Evolutionary conservation across 2,888 invertebrate species (phyloP).

Genomic region (Laothoe populi): DNA sequence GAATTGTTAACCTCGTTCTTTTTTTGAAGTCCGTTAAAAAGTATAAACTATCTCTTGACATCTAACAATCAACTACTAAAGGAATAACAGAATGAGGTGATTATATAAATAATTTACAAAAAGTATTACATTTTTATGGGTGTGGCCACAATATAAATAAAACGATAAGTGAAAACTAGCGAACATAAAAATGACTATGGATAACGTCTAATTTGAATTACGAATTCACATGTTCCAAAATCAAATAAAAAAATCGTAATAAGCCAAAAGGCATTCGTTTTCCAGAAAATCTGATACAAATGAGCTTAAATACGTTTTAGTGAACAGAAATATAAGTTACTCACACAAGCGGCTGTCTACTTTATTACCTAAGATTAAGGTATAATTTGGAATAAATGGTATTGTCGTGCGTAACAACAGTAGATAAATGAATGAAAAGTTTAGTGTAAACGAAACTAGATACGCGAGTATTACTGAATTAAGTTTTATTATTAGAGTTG

Average conservation of each 20-base stretch:
- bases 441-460: slow-evolving; percentile 35
- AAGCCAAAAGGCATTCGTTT: slow-evolving; percentile 10
- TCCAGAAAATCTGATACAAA: slow-evolving; percentile 2
- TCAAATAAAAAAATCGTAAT: slow-evolving; percentile 5
- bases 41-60: too few species aligned
- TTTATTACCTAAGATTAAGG: not conserved
- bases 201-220: slow-evolving; percentile 4
- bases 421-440: slow-evolving; percentile 39
- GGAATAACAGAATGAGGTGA: too few species aligned
- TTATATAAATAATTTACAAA: too few species aligned
- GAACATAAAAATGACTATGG: too few species aligned
- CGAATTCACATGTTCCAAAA: slow-evolving; percentile 12
- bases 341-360: not conserved
- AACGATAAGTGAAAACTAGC: too few species aligned
- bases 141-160: too few species aligned
- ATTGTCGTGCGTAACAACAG: slow-evolving; percentile 42
- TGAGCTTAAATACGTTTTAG: not conserved
- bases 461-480: slow-evolving; percentile 5
- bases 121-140: too few species aligned
- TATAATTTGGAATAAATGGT: slow-evolving; percentile 29
- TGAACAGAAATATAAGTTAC: not conserved
- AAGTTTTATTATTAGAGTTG: not conserved
- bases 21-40: too few species aligned
- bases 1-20: too few species aligned
- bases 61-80: too few species aligned